Evolutionary conservation across 2,113 vertebrate genomes (phyloP), one percentile per base, ranked within the genome.

Genomic region (Corydoras maculifer): DNA sequence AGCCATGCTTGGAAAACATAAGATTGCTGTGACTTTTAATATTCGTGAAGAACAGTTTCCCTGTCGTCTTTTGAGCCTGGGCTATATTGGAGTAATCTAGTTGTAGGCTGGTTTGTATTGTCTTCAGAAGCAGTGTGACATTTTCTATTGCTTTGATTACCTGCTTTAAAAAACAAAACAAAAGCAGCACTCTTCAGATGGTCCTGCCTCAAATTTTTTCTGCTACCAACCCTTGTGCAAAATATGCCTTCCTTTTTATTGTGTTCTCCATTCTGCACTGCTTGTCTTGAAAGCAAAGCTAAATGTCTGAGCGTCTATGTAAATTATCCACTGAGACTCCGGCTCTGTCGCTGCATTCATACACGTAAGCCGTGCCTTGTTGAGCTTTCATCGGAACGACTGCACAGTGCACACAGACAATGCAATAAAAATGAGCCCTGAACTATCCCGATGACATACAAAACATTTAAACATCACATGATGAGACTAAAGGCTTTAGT

Each of bases 181-280:
- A 62, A 68, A 15, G 60, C 53, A 55, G 15, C 68, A 64, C 63
- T 75, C 61, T 49, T 53, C 18, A 72, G 72, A 81, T 60, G 82
- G 84, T 83, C 25, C 13, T 58, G 55, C 25, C 85, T 89, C 84
- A 82, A 48, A 55, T 51, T 15, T 64, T 79, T 79, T 60, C 74
- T 81, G 73, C 72, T 79, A 2, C 18, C 8, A 18, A 18, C 43
- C 59, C 35, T 60, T 18, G 54, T 73, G 30, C 31, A 30, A 55
- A 68, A 68, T 55, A 30, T 68, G 50, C 15, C 30, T 61, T 57
- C 15, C 13, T 62, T 65, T 43, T 68, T 48, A 30, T 61, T 68
- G 58, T 60, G 10, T 53, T 58, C 63, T 48, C 25, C 29, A 60
- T 54, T 70, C 74, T 74, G 84, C 81, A 68, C 79, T 78, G 66